Conservation (phyloP, 2,797 vertebrate genomes). For the Lutjanus campechanus region DNA sequence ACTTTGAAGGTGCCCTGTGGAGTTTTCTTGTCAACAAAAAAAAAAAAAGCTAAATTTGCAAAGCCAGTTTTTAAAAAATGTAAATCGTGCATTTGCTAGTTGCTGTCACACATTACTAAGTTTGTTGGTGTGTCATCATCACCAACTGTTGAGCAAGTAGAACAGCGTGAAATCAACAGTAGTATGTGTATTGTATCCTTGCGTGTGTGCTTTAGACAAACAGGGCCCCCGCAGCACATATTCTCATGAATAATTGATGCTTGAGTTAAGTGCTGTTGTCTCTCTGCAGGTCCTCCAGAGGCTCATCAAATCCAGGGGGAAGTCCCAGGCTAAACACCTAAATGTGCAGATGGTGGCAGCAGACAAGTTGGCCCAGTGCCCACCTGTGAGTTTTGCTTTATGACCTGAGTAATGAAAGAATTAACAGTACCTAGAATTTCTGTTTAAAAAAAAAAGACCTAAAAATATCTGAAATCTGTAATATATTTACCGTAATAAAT, state of each 20-base stretch:
- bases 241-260: not conserved
- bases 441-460: no score
- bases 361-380: slow-evolving; percentile 96
- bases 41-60: not conserved
- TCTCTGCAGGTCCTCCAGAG: slow-evolving; percentile 93
- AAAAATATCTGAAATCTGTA: no score
- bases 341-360: slow-evolving; percentile 99
- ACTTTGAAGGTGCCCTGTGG: no score
- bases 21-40: not conserved
- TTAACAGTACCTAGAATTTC: not conserved
- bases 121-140: not conserved
- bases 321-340: slow-evolving; percentile 97
- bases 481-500: no score
- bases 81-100: not conserved
- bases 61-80: not conserved
- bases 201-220: not conserved
- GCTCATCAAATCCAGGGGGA: slow-evolving; percentile 96
- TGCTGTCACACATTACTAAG: no score
- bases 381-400: slow-evolving; percentile 90
- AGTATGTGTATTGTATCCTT: not conserved
- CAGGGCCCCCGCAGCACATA: not conserved
- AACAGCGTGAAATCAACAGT: not conserved
- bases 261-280: slow-evolving; percentile 16
- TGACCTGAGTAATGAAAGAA: not conserved
- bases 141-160: not conserved